Conservation (phyloP, 2,797 vertebrate species). For the Sebastes paucispinis region DNA sequence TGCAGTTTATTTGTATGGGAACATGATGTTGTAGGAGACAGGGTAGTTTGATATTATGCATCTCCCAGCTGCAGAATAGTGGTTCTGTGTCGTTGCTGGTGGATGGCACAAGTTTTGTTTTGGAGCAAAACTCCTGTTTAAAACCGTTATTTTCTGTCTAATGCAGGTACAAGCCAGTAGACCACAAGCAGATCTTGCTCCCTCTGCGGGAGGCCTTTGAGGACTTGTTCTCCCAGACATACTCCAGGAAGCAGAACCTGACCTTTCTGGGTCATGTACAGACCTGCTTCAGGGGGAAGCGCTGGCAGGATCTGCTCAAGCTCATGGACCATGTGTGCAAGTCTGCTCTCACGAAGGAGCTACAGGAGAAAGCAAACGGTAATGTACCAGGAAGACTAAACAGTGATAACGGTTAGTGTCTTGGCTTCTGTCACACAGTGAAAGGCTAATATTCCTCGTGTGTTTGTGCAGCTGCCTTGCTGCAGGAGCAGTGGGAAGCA, state of each 20-base stretch:
- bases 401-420: fast-evolving
- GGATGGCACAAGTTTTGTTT: neutral
- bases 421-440: neutral
- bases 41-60: too few species aligned
- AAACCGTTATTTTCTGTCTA: neutral
- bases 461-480: constrained; percentile 64
- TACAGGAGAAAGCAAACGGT: constrained; percentile 81
- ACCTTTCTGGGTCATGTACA: constrained; percentile 96
- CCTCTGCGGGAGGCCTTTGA: constrained; percentile 94
- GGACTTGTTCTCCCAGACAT: constrained; percentile 94
- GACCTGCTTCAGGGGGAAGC: constrained; percentile 94
- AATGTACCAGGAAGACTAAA: neutral
- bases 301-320: constrained; percentile 94
- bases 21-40: too few species aligned
- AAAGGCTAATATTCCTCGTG: neutral
- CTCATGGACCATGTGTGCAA: constrained; percentile 97
- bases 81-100: neutral
- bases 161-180: constrained; percentile 93
- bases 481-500: constrained; percentile 92
- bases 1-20: too few species aligned
- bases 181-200: constrained; percentile 92
- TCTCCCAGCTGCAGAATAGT: neutral
- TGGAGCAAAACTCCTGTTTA: neutral
- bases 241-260: constrained; percentile 95
- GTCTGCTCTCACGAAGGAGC: constrained; percentile 89